Conservation (phyloP, 2,113 vertebrate genomes). For the Paramisgurnus dabryanus region DNA sequence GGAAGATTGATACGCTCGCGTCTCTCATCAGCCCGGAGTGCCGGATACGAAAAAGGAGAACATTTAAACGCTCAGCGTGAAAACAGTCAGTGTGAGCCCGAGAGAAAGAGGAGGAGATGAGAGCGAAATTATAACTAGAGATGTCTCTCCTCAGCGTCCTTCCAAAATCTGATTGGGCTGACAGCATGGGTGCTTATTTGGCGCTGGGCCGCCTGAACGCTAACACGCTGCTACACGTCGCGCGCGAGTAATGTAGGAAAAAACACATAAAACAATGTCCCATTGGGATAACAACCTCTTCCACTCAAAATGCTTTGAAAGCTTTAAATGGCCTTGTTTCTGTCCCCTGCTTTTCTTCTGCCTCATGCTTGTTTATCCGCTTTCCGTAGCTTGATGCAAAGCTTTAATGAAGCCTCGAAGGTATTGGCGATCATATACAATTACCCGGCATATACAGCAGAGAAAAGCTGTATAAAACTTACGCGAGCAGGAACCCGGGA, state of each 20-base stretch:
- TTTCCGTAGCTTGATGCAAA: conserved; percentile 54
- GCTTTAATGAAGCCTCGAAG: conserved; percentile 65
- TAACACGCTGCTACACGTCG: conserved; percentile 50
- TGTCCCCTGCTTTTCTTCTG: conserved; percentile 14
- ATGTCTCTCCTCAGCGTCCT: conserved; percentile 29
- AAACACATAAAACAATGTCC: conserved; percentile 48
- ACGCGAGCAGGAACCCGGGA: conserved; percentile 20
- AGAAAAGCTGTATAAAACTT: conserved; percentile 52
- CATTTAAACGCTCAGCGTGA: conserved; percentile 52
- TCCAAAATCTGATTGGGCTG: conserved; percentile 43
- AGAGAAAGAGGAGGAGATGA: conserved; percentile 40
- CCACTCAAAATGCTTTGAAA: conserved; percentile 55
- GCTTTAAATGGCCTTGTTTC: conserved; percentile 55
- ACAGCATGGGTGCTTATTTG: conserved; percentile 49
- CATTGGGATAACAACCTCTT: conserved; percentile 53
- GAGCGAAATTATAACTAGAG: conserved; percentile 48
- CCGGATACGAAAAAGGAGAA: conserved; percentile 39
- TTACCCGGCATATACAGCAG: conserved; percentile 57
- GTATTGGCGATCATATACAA: conserved; percentile 63
- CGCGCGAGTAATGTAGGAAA: conserved; percentile 35
- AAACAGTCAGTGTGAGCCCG: conserved; percentile 40
- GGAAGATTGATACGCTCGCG: conserved; percentile 38
- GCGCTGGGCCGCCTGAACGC: conserved; percentile 28
- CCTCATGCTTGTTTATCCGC: conserved; percentile 40
- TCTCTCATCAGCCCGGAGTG: conserved; percentile 45